phyloP scores from a whole-genome alignment of 2,888 invertebrate species.

The Dendrolimus houi region DNA sequence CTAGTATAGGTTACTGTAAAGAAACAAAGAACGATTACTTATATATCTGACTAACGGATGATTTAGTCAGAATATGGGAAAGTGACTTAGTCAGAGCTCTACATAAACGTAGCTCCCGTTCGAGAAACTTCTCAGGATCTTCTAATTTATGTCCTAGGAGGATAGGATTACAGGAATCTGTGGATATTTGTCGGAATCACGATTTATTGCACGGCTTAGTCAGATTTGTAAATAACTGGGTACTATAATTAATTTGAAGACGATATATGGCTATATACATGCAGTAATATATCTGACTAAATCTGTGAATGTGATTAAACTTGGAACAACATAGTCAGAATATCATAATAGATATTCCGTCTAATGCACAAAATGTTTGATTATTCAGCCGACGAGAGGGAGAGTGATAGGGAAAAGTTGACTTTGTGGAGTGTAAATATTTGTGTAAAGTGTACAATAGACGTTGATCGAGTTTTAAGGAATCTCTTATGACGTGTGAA shows the following conservation, averaged over 20 bases:
- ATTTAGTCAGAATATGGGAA: not conserved
- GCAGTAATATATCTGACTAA: not conserved
- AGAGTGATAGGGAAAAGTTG: conserved; percentile 31
- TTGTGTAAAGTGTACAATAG: conserved; percentile 52
- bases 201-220: not conserved
- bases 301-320: not conserved
- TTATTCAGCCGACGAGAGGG: too few species aligned
- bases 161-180: not conserved
- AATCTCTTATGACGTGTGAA: conserved; percentile 39
- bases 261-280: not conserved
- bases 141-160: not conserved
- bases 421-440: conserved; percentile 51
- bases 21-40: conserved; percentile 67
- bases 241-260: not conserved
- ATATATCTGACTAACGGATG: conserved; percentile 58
- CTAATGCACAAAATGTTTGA: conserved; percentile 9
- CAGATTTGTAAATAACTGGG: not conserved
- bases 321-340: not conserved
- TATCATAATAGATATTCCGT: conserved; percentile 18
- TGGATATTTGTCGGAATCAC: not conserved
- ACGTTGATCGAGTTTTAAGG: conserved; percentile 28
- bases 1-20: conserved; percentile 63
- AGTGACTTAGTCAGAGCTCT: not conserved
- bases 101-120: not conserved
- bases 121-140: not conserved